Conservation (phyloP, 2,797 vertebrate species). For the Intellagama lesueurii region DNA sequence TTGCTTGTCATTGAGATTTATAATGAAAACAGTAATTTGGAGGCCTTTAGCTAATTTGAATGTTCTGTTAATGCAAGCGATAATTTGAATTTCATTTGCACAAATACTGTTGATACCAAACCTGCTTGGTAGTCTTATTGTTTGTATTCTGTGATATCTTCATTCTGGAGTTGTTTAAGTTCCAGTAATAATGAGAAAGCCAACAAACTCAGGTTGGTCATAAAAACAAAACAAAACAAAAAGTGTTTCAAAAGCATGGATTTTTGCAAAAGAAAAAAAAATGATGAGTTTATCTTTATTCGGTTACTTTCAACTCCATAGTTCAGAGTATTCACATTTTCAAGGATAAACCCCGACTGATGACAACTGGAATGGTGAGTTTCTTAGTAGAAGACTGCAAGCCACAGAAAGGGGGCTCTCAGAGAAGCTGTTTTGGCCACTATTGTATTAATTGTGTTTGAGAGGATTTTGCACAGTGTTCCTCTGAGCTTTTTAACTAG, state of each 20-base stretch:
- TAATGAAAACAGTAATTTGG: background rate
- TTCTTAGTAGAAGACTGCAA: background rate
- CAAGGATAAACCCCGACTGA: background rate
- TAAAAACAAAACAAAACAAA: background rate
- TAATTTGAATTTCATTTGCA: conserved; percentile 15
- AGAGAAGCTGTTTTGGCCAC: background rate
- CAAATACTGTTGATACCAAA: background rate
- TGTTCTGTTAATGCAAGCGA: background rate
- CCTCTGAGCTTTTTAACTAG: background rate
- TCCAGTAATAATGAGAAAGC: background rate
- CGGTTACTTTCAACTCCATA: background rate
- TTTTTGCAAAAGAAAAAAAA: background rate
- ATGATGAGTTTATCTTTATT: background rate
- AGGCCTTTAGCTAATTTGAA: background rate
- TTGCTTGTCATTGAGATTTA: background rate
- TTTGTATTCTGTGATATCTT: background rate
- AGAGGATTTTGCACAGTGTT: background rate
- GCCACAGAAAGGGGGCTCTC: background rate
- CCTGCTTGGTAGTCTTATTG: background rate
- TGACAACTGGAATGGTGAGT: background rate
- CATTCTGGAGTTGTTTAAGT: background rate
- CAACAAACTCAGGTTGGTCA: background rate
- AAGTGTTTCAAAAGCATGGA: background rate
- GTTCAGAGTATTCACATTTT: background rate
- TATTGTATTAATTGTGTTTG: conserved; percentile 16